phyloP scores from a whole-genome alignment of 1,140 invertebrate genomes.

The Uloborus diversus region DNA sequence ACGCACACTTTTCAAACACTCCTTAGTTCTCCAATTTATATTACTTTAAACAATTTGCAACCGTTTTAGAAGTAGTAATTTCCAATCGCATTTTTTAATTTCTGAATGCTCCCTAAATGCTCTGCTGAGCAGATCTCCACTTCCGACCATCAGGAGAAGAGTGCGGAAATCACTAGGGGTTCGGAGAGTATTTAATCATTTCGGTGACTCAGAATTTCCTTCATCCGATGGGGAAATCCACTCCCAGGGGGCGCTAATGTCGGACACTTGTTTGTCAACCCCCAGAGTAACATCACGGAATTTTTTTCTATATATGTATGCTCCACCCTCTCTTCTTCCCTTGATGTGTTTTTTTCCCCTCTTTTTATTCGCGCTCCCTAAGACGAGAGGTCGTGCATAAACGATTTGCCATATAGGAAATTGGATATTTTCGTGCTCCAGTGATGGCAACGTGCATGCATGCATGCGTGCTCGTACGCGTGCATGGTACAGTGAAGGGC shows the following conservation, averaged over 20 bases:
- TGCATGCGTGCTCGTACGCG: conserved; percentile 10
- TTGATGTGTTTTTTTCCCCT: conserved; percentile 29
- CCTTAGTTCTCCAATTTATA: no score
- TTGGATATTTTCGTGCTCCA: conserved; percentile 53
- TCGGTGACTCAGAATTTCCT: conserved; percentile 27
- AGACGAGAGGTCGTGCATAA: conserved; percentile 47
- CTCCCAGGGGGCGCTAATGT: not conserved
- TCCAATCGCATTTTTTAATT: no score
- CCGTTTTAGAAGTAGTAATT: no score
- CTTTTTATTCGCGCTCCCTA: not conserved
- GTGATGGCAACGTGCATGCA: conserved; percentile 48
- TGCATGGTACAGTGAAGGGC: not conserved
- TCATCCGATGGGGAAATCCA: not conserved
- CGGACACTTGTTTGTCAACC: conserved; percentile 50
- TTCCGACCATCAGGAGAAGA: conserved; percentile 13
- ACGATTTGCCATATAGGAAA: conserved; percentile 52
- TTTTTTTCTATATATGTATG: not conserved
- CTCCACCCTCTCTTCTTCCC: not conserved
- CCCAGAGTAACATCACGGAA: conserved; percentile 47
- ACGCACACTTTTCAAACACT: no score
- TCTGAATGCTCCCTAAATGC: no score
- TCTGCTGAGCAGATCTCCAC: no score
- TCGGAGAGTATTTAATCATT: conserved; percentile 42
- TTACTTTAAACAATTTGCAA: no score
- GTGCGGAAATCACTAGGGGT: conserved; percentile 3